Percentiles rank a stretch among this genome's conserved stretches.
These are phyloP conservation scores for Triplophysa tibetana DNA, from an alignment of 2,113 vertebrate genomes.

Conservation along the genomic window DNA sequence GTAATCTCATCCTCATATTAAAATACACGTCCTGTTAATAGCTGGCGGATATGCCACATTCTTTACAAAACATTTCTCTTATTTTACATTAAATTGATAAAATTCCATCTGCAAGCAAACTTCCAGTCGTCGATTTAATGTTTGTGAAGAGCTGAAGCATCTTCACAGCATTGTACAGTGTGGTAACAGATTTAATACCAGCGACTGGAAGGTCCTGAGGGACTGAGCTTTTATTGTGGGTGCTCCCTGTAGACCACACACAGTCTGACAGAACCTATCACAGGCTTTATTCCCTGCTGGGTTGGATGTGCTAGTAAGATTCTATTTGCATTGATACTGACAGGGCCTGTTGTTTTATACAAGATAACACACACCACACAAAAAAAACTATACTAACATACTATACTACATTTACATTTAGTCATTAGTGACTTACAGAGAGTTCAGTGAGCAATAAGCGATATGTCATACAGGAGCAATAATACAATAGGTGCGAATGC, in stretches of 20 bases:
- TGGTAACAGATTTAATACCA: conserved; percentile 10
- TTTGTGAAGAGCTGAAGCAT: background rate
- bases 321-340: conserved; percentile 18
- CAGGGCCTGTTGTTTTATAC: background rate
- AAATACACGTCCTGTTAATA: background rate
- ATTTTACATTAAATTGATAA: background rate
- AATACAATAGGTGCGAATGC: too few species aligned
- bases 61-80: background rate
- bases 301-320: background rate
- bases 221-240: conserved; percentile 19
- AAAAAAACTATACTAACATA: background rate
- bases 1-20: background rate
- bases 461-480: too few species aligned
- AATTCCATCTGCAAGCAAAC: background rate
- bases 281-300: background rate
- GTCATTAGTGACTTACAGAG: too few species aligned
- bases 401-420: too few species aligned
- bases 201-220: background rate
- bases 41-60: background rate
- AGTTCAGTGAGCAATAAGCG: too few species aligned
- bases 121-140: background rate
- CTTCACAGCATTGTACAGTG: conserved; percentile 14
- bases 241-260: background rate
- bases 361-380: background rate
- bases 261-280: conserved; percentile 1